Evolutionary conservation across 2,888 invertebrate genomes (phyloP).

Genomic region (Eupithecia exiguata): DNA sequence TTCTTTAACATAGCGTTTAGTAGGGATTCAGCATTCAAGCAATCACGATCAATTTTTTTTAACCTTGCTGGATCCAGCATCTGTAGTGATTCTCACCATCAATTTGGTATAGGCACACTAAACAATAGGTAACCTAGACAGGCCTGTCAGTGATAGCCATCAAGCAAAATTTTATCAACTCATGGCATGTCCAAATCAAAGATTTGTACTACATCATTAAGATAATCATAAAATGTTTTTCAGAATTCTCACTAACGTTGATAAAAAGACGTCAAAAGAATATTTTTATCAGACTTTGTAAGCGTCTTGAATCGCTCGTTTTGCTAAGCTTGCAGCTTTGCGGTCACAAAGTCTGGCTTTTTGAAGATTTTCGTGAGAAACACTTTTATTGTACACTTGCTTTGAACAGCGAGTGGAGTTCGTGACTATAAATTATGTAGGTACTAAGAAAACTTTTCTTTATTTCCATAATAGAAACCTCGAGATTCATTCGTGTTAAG

Average conservation of each 20-base stretch:
- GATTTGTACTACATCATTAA: not conserved
- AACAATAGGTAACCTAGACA: no score
- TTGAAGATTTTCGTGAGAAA: conserved; percentile 26
- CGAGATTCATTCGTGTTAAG: not conserved
- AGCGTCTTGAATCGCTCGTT: conserved; percentile 27
- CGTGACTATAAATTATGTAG: not conserved
- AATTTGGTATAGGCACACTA: not conserved
- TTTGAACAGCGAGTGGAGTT: conserved; percentile 7
- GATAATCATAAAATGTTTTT: not conserved
- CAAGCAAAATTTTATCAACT: not conserved
- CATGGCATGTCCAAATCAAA: not conserved
- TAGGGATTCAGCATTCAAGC: not conserved
- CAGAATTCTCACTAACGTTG: not conserved
- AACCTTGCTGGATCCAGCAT: not conserved
- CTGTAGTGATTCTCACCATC: not conserved
- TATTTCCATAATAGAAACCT: not conserved
- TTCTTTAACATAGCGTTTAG: not conserved
- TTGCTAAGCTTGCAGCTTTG: conserved; percentile 28
- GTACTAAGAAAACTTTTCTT: not conserved
- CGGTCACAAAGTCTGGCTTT: conserved; percentile 29
- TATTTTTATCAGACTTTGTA: conserved; percentile 24
- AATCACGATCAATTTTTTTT: not conserved
- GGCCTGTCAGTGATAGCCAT: no score
- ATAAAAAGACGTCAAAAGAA: conserved; percentile 24
- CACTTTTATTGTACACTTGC: conserved; percentile 11